Base-by-base conservation (phyloP, 2,113 vertebrate species). In the Corydoras sp. region DNA sequence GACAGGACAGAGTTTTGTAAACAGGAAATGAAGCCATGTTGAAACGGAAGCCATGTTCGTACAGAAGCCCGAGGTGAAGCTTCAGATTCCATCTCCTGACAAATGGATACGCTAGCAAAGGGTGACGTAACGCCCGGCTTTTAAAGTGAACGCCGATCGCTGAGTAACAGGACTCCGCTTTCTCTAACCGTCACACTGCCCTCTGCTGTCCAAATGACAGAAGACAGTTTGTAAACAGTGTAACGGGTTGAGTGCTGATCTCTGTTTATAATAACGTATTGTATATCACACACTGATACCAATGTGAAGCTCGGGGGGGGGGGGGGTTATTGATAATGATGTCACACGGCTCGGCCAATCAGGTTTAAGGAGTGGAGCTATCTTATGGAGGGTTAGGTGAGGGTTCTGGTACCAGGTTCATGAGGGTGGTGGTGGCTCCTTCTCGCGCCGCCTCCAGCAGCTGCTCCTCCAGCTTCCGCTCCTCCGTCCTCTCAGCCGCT, bases 401-500 rank as follows among this genome's bases (percentile, higher is more conserved):
- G 24, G n/a, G 15, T 10, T 15, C 29, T 35, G 14, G 89, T 87
- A 98, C 95, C 93, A 98, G 82, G 73, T 86, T 87, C 77, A 81
- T 84, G 10, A 99, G 81, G 49, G 88, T 91, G 63, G 85, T 81
- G 1, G 90, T 76, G 72, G 91, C 89, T 51, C 96, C 95, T 77
- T 99, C 96, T 79, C 95, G 88, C 14, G 93, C 92, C 61, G 94
- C 92, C 74, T 89, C 91, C 78, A 97, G 74, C 63, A 98, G 91
- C 61, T 92, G 75, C 74, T 96, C 94, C 84, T 98, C 95, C 58
- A 92, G 84, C 71, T 98, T 97, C 74, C 93, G 93, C 87, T 95
- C 93, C 71, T 98, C 94, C 2, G 96, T 99, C 43, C 93, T 90
- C 87, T 95, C 93, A 63, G 94, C 94, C 74, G 95, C 95, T 99